Base-by-base conservation (phyloP, 2,113 vertebrate species). In the Empidonax traillii region DNA sequence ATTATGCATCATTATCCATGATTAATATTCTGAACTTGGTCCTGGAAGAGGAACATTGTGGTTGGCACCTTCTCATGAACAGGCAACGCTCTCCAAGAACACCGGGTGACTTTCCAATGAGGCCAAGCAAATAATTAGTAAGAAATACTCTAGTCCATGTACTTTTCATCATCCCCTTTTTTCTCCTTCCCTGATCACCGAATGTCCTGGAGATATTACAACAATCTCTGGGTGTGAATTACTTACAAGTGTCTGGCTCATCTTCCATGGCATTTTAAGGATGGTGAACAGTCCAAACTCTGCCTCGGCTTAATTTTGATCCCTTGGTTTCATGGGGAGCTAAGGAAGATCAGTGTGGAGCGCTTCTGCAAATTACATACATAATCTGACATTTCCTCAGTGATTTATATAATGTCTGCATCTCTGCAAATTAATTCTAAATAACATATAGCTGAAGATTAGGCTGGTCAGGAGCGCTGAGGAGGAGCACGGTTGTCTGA, bases 351-450 rank as follows among this genome's bases (percentile, higher is more conserved):
- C 27, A 61, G 19, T 1, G 4, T 14, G 24, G 46, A 94, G 92
- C 90, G 77, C 88, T 95, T 83, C 49, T 52, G 69, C 84, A 95
- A 94, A 96, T 84, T 23, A 71, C 76, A 75, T 8, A 39, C 31
- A 11, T 58, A 89, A 95, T 84, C 90, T 84, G 76, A 22, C 49
- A 51, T 87, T 31, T 78, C 61, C 88, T 67, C 85, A 18, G 59
- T 28, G 83, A 89, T 75, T 95, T 89, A 84, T 44, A 16, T 22
- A 75, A 95, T 30, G 52, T 25, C 76, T 89, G 61, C 65, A 78
- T 74, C 61, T 68, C 76, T 25, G 24, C 35, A 93, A 94, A 93
- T 85, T 59, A 20, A 93, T 92, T 93, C 89, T 23, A 92, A 92
- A 89, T 81, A 75, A 81, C 23, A 6, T 46, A 66, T 37, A 90